phyloP scores from a whole-genome alignment of 2,888 invertebrate species.

The Branchinecta sandiegonensis region DNA sequence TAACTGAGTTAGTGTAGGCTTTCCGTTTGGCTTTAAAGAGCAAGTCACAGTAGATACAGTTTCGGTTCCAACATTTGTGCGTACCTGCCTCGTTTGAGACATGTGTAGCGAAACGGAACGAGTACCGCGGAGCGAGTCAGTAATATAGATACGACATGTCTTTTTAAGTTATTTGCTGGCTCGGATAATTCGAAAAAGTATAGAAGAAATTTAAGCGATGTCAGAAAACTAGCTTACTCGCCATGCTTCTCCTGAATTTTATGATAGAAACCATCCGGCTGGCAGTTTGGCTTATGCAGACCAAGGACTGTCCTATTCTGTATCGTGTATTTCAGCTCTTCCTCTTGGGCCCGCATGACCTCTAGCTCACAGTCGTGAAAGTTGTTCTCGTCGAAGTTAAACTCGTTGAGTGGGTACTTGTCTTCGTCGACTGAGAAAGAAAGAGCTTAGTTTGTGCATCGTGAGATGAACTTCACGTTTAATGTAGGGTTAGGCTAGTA shows the following conservation, averaged over 20 bases:
- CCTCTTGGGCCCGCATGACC: constrained; percentile 30
- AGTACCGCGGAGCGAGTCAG: no score
- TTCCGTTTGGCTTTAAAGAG: no score
- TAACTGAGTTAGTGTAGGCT: no score
- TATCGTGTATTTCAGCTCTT: constrained; percentile 31
- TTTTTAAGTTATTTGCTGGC: no score
- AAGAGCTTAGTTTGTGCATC: constrained; percentile 15
- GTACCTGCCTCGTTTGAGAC: no score
- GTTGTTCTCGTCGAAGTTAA: not conserved
- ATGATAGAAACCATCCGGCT: constrained; percentile 40
- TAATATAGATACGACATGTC: no score
- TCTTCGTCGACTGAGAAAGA: constrained; percentile 5
- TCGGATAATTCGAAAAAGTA: not conserved
- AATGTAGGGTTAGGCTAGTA: no score
- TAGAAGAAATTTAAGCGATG: not conserved
- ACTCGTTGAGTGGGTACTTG: not conserved
- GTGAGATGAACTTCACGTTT: not conserved
- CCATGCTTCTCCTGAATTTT: constrained; percentile 35
- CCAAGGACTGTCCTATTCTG: constrained; percentile 33
- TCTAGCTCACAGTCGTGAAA: constrained; percentile 24
- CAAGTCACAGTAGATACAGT: no score
- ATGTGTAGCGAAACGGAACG: no score
- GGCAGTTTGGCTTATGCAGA: constrained; percentile 36
- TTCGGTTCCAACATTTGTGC: no score
- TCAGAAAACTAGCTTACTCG: constrained; percentile 31